Base-by-base conservation (phyloP, 2,888 invertebrate genomes). In the Drosophila peninsularis region DNA sequence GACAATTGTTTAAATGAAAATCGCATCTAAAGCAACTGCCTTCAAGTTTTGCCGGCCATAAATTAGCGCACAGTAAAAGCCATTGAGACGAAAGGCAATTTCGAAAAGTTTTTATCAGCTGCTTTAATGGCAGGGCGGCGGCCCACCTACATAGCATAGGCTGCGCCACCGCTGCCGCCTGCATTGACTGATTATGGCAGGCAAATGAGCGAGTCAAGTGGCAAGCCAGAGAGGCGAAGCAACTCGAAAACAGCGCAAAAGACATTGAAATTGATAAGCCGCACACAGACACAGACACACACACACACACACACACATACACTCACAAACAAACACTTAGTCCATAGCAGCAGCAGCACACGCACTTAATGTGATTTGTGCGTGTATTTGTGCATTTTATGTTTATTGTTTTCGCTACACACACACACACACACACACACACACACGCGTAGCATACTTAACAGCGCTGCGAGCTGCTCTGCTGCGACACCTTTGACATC, bases 201-300 rank as follows among this genome's bases (percentile, higher is more conserved):
- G 71, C 75, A 85, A 85, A 83, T 82, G 78, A 80, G 66, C 44
- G 62, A 58, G 69, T 72, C 72, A 72, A 78, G 78, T 73, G 71
- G 58, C 78, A 75, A 71, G 27, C 37, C 41, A 62, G 27, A 37
- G 14, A 69, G 64, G 71, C 55, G 56, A 44, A 36, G 49, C 44
- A 45, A 32, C 39, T 37, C 14, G 44, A 36, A 39, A 54, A 45
- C 44, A 36, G 45, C 30, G 58, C 17, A 52, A 21, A 30, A 56
- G 60, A 52, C 78, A 77, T 74, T 72, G 69, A 82, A 78, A 83
- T 78, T 82, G 82, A 84, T 82, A 84, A 82, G 84, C 78, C 70
- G 45, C 54, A 74, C 62, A 53, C 36, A 45, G 41, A 45, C 19
- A 37, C 10, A 56, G 7, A 42, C 36, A 34, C 37, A 36, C 19